Evolutionary conservation across 2,888 invertebrate species (phyloP).

Genomic region (Serripes groenlandicus): DNA sequence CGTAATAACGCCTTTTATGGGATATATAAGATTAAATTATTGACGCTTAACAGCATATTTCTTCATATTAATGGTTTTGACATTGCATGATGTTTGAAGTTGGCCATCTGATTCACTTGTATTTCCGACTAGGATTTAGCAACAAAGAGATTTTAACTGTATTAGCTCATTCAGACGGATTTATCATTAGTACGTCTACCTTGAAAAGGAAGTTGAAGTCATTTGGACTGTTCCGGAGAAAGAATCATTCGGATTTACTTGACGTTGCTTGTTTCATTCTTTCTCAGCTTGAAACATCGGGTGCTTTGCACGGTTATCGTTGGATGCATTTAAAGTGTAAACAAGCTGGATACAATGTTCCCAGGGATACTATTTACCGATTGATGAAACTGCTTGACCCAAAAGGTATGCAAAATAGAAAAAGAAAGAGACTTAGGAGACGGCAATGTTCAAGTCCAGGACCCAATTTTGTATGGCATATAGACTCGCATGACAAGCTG

Average conservation of each 20-base stretch:
- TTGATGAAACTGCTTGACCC: constrained; percentile 5
- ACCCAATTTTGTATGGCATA: constrained; percentile 62
- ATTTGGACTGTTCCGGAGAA: no score
- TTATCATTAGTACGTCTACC: no score
- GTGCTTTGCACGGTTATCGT: constrained; percentile 47
- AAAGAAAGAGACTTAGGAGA: constrained; percentile 41
- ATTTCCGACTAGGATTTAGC: no score
- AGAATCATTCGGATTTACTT: neutral
- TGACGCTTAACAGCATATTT: no score
- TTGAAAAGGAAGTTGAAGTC: no score
- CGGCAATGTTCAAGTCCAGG: constrained; percentile 46
- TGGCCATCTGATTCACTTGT: no score
- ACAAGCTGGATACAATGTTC: neutral
- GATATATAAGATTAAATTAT: no score
- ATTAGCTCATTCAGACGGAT: no score
- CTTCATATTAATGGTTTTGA: no score
- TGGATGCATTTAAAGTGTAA: constrained; percentile 52
- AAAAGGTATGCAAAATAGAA: constrained; percentile 35
- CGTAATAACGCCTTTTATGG: no score
- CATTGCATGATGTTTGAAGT: no score
- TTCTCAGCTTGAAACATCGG: constrained; percentile 26
- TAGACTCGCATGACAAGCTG: constrained; percentile 60
- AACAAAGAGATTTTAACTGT: no score
- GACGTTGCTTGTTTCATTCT: constrained; percentile 47
- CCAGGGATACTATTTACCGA: neutral